These are phyloP conservation scores for Prinia subflava DNA, from an alignment of 2,113 vertebrate species.

Conservation along the genomic window DNA sequence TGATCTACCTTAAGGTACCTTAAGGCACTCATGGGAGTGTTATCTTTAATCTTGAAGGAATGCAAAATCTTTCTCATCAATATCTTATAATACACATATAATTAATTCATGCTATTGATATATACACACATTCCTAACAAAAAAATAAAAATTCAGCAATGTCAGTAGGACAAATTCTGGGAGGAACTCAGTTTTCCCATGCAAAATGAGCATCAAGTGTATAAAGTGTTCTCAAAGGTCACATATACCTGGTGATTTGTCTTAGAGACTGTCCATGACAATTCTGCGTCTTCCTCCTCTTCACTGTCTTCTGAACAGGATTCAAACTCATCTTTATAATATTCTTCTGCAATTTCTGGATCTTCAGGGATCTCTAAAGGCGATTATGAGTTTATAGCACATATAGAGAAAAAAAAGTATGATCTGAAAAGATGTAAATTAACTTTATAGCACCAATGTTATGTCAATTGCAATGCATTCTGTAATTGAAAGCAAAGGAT, in stretches of 20 bases:
- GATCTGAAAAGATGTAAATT: background rate
- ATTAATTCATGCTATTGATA: background rate
- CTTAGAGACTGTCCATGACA: background rate
- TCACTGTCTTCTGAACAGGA: constrained; percentile 80
- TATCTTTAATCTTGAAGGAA: background rate
- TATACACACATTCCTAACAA: background rate
- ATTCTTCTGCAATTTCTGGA: constrained; percentile 79
- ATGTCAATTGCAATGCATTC: background rate
- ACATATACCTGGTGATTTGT: constrained; percentile 72
- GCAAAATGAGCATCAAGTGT: background rate
- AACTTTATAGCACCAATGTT: background rate
- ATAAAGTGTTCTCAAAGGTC: background rate
- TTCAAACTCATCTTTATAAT: constrained; percentile 81
- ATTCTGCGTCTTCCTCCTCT: constrained; percentile 44
- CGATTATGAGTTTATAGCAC: background rate
- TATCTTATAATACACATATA: background rate
- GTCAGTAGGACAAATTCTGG: background rate
- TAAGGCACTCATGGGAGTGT: background rate
- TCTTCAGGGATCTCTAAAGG: constrained; percentile 83
- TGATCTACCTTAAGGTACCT: too few relatives aligned
- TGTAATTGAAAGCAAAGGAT: background rate
- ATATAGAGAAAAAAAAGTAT: background rate
- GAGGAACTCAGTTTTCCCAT: background rate
- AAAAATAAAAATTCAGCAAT: background rate
- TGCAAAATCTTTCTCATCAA: background rate